A percentile compares a stretch with the other conserved stretches of the same genome.
Conservation (phyloP, 1,140 invertebrate species). For the Lerema accius region DNA sequence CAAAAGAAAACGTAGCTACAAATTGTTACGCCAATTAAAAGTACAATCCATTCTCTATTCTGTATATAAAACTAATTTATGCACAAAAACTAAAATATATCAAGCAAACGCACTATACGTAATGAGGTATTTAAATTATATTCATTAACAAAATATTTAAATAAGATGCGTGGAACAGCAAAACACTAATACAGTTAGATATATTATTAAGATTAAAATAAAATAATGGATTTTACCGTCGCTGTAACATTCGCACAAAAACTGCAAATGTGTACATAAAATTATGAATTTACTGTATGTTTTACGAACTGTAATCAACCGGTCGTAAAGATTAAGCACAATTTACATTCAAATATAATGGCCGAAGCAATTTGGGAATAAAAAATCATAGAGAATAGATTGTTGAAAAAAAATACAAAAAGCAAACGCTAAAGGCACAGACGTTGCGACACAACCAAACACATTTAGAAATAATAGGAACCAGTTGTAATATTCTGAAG, state of each 20-base stretch:
- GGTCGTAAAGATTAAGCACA: neutral
- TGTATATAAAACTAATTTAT: neutral
- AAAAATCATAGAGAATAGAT: conserved; percentile 36
- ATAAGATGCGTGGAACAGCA: neutral
- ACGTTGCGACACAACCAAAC: conserved; percentile 29
- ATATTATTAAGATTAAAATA: neutral
- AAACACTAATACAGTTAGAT: neutral
- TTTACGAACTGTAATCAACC: neutral
- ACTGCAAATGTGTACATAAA: neutral
- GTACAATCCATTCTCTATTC: neutral
- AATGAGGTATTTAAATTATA: neutral
- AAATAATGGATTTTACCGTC: neutral
- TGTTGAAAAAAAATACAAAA: conserved; percentile 35
- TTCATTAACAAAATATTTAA: neutral
- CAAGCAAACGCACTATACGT: neutral
- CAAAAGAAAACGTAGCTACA: neutral
- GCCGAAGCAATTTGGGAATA: conserved; percentile 22
- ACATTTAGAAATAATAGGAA: conserved; percentile 19
- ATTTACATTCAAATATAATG: conserved; percentile 4
- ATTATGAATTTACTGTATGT: neutral
- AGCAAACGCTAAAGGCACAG: conserved; percentile 40
- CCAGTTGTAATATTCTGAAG: conserved; percentile 22
- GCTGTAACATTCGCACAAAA: neutral
- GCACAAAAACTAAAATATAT: neutral
- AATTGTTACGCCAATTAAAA: neutral